A percentile compares a stretch with the other conserved stretches of the same genome.
Conservation (phyloP, 2,113 vertebrate species). For the Thymallus thymallus region DNA sequence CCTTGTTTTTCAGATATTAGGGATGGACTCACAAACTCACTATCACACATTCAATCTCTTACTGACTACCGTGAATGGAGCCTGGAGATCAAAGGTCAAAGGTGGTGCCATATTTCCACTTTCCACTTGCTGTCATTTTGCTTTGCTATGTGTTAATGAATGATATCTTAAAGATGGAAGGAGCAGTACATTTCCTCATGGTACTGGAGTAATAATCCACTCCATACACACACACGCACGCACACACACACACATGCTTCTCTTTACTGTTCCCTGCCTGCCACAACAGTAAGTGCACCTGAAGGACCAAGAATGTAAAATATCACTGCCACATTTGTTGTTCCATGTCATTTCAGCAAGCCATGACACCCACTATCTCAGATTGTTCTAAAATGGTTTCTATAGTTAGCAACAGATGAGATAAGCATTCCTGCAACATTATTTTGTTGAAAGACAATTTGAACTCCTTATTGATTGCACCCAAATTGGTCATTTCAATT, state of each 20-base stretch:
- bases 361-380: no score
- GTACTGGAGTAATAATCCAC: neutral
- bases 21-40: neutral
- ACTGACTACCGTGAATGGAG: neutral
- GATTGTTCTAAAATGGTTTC: no score
- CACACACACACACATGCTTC: neutral
- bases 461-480: no score
- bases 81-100: slow-evolving; percentile 52
- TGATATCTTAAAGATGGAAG: slow-evolving; percentile 38
- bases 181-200: slow-evolving; percentile 7
- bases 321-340: neutral
- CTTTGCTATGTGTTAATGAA: slow-evolving; percentile 57
- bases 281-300: neutral
- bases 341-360: no score
- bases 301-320: neutral
- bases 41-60: neutral
- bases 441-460: no score
- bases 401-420: no score
- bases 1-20: neutral
- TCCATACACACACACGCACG: no score
- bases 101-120: slow-evolving; percentile 14
- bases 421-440: no score
- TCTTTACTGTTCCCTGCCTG: slow-evolving; percentile 34
- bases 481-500: no score
- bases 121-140: slow-evolving; percentile 9